A percentile compares a stretch with the other conserved stretches of the same genome.
phyloP scores from a whole-genome alignment of 2,888 invertebrate genomes.

The Molorchus minor region DNA sequence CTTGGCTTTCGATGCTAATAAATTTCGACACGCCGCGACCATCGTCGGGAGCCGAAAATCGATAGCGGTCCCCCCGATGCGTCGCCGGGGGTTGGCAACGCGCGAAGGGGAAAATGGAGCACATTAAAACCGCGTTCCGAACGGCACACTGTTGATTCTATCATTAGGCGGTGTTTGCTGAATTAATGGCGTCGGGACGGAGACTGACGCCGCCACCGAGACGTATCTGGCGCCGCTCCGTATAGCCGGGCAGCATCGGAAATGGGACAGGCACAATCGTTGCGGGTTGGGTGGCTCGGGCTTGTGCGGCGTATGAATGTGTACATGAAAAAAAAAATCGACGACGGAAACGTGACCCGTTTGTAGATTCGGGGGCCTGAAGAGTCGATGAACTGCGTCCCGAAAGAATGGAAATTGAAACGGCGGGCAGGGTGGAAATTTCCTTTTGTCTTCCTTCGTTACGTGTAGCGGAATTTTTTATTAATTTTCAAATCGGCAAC shows the following conservation, averaged over 20 bases:
- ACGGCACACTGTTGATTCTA: constrained; percentile 63
- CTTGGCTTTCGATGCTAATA: too few relatives aligned
- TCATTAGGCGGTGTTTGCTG: constrained; percentile 64
- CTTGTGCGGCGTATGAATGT: too few relatives aligned
- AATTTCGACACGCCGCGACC: too few relatives aligned
- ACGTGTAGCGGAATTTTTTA: too few relatives aligned
- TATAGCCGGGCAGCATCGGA: constrained; percentile 16
- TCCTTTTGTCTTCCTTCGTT: too few relatives aligned
- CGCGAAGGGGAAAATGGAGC: not conserved
- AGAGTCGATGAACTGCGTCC: not conserved
- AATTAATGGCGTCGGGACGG: constrained; percentile 62
- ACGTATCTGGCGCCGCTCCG: constrained; percentile 36
- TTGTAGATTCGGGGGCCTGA: not conserved
- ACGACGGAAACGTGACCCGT: not conserved
- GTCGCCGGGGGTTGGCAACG: not conserved
- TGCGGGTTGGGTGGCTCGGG: not conserved
- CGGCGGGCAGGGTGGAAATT: too few relatives aligned
- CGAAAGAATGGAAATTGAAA: not conserved
- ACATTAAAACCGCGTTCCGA: not conserved
- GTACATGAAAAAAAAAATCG: constrained; percentile 6
- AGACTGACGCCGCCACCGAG: constrained; percentile 56
- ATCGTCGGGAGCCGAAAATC: too few relatives aligned
- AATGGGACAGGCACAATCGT: constrained; percentile 10
- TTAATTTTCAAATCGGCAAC: too few relatives aligned
- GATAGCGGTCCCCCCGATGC: not conserved